Evolutionary conservation across 2,797 vertebrate genomes (phyloP).

Genomic region (Xenopus petersii): DNA sequence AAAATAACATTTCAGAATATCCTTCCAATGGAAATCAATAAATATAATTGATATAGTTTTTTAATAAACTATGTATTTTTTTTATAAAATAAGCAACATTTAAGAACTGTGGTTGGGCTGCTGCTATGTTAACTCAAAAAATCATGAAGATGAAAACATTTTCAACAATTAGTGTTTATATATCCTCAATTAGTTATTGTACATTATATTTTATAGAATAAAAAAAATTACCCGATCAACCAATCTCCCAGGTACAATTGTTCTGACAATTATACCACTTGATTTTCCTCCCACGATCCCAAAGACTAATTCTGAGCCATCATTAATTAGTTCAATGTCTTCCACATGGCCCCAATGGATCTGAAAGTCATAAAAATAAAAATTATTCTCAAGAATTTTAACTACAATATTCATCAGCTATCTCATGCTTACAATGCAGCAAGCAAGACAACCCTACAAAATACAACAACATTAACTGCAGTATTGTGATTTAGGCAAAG

Average conservation of each 20-base stretch:
- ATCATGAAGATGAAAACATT: background rate
- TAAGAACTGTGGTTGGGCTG: too few species aligned
- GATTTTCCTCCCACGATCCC: constrained; percentile 91
- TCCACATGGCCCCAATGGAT: constrained; percentile 82
- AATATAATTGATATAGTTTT: too few species aligned
- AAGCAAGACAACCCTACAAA: background rate
- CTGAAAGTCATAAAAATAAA: constrained; percentile 63
- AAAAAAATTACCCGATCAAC: constrained; percentile 76
- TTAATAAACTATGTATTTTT: too few species aligned
- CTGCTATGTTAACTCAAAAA: too few species aligned
- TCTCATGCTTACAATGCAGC: background rate
- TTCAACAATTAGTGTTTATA: background rate
- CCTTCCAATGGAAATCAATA: too few species aligned
- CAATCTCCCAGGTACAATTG: constrained; percentile 82
- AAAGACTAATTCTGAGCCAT: constrained; percentile 92
- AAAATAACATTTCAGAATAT: too few species aligned
- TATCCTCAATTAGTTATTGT: background rate
- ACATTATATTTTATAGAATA: constrained; percentile 52
- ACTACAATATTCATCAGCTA: constrained; percentile 17
- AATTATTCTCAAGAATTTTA: constrained; percentile 34
- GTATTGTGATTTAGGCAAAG: background rate
- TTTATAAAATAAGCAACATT: too few species aligned
- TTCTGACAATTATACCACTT: constrained; percentile 86
- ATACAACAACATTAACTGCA: background rate
- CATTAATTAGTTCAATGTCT: constrained; percentile 87